Percentiles rank a stretch among this genome's conserved stretches.
Conservation (phyloP, 2,888 invertebrate genomes). For the Orchesella flavescens region DNA sequence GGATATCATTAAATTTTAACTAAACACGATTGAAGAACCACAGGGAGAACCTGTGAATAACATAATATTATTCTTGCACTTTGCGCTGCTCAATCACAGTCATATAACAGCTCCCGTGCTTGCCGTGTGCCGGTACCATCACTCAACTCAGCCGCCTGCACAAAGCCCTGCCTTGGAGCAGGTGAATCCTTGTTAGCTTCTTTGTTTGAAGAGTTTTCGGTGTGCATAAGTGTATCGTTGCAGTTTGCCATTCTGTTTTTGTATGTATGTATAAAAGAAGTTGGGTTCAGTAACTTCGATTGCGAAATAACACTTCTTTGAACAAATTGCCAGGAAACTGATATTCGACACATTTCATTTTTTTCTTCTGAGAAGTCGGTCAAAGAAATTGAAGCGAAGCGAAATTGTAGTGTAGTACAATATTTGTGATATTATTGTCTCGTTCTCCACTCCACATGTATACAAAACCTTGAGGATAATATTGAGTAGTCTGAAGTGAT, state of each 20-base stretch:
- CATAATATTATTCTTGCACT: not conserved
- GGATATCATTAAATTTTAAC: no score
- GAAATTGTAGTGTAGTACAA: no score
- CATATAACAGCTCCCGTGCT: constrained; percentile 33
- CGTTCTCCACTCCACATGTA: no score
- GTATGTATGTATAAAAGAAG: no score
- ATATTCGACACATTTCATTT: no score
- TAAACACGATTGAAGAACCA: not conserved
- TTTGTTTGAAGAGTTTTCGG: no score
- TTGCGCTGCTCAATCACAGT: constrained; percentile 1
- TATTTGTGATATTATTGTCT: no score
- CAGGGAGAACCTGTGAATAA: not conserved
- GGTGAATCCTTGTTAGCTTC: not conserved
- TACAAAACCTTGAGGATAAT: not conserved
- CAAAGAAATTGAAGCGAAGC: constrained; percentile 21
- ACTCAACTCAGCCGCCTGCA: not conserved
- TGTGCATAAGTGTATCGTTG: no score
- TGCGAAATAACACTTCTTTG: no score
- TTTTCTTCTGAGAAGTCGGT: constrained; percentile 6
- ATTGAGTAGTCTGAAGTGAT: constrained; percentile 17
- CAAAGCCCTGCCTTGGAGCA: not conserved
- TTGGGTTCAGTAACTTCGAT: no score
- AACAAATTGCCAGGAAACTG: no score
- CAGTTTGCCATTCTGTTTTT: no score
- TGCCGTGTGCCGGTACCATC: constrained; percentile 18